A percentile compares a stretch with the other conserved stretches of the same genome.
These are phyloP conservation scores for Ornithorhynchus anatinus DNA, from an alignment of 2,113 vertebrate genomes.

Conservation along the genomic window DNA sequence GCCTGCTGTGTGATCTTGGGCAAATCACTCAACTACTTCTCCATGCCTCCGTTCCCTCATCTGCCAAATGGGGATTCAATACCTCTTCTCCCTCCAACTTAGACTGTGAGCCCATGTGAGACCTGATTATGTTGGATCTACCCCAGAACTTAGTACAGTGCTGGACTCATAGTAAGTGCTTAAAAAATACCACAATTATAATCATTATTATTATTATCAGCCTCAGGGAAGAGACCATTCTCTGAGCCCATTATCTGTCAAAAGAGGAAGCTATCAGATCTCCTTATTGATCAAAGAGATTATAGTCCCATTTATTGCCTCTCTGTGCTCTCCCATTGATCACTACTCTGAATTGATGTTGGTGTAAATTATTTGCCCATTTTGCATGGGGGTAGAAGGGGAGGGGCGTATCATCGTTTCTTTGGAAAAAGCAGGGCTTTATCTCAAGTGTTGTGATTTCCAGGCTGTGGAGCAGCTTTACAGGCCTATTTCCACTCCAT, in stretches of 20 bases:
- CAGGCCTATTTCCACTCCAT: constrained; percentile 5
- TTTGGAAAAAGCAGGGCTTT: constrained; percentile 42
- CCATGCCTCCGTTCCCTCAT: too few relatives aligned
- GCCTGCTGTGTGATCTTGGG: too few relatives aligned
- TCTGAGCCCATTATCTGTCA: not conserved
- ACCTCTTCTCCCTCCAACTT: too few relatives aligned
- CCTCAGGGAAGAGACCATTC: not conserved
- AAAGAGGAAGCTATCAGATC: not conserved
- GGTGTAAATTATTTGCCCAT: constrained; percentile 52
- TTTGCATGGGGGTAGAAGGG: constrained; percentile 54
- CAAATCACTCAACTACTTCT: too few relatives aligned
- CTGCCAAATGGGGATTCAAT: too few relatives aligned
- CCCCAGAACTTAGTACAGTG: too few relatives aligned
- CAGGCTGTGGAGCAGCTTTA: constrained; percentile 42
- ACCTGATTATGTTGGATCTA: too few relatives aligned
- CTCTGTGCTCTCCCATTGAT: not conserved
- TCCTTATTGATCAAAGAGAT: not conserved
- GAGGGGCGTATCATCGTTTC: constrained; percentile 51
- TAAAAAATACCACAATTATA: too few relatives aligned
- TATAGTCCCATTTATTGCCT: not conserved
- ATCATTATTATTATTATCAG: too few relatives aligned
- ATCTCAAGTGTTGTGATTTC: constrained; percentile 40
- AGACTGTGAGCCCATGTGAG: too few relatives aligned
- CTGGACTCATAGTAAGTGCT: too few relatives aligned
- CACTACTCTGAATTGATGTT: constrained; percentile 18